Evolutionary conservation across 2,888 invertebrate species (phyloP), one percentile per base, ranked within the genome.

Genomic region (Euproctis similis): DNA sequence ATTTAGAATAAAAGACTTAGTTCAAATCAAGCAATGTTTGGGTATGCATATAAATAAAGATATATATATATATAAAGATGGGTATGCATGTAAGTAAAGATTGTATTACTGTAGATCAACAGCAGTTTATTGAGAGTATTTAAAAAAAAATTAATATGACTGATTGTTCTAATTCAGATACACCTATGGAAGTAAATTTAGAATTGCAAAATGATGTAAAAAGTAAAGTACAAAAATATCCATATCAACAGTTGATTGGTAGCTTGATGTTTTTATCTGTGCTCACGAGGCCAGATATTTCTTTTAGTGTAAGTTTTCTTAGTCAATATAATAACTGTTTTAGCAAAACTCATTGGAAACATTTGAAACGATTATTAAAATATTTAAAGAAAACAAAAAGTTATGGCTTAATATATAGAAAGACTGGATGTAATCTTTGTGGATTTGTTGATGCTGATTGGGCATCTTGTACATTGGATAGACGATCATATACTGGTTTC

Each of bases 1-100:
- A 23, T 33, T 30, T 26, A 28, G 13, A 12, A 37, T 37, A 2
- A 34, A 31, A 32, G n/a, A n/a, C n/a, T n/a, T n/a, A n/a, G n/a
- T n/a, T n/a, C n/a, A n/a, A n/a, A n/a, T n/a, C n/a, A n/a, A 27
- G 13, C 9, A 31, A 2, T 34, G 38, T 30, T 9, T 33, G 1
- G 33, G 33, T 2, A 26, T 33, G 30, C 4, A 26, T 28, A 16
- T 33, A 12, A 37, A 17, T 12, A n/a, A n/a, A n/a, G n/a, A n/a
- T n/a, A n/a, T n/a, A n/a, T n/a, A n/a, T n/a, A n/a, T n/a, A n/a
- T n/a, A n/a, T n/a, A n/a, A n/a, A n/a, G n/a, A n/a, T n/a, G n/a
- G n/a, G n/a, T n/a, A n/a, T n/a, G n/a, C n/a, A n/a, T n/a, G 19
- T 37, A 1, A 1, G 18, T 12, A 24, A 33, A 13, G 25, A 33